Evolutionary conservation across 2,888 invertebrate species (phyloP).

Genomic region (Pyralis farinalis): DNA sequence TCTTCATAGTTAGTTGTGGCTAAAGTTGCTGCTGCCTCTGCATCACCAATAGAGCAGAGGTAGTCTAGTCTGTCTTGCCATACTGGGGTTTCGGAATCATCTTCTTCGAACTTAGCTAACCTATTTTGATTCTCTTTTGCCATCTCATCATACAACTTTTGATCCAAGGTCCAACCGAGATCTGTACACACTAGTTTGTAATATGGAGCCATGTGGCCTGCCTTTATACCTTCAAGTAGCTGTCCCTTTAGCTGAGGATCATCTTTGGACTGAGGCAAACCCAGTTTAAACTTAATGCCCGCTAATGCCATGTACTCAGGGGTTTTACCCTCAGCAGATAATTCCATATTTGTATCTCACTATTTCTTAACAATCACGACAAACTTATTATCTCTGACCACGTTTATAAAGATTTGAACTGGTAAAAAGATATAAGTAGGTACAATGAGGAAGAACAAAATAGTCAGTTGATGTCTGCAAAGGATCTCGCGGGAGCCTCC

Average conservation of each 20-base stretch:
- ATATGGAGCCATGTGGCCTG: constrained; percentile 94
- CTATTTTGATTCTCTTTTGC: constrained; percentile 87
- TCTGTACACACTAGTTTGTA: constrained; percentile 95
- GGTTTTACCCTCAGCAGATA: constrained; percentile 85
- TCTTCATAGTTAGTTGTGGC: constrained; percentile 79
- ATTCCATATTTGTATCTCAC: constrained; percentile 52
- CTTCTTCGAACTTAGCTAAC: constrained; percentile 89
- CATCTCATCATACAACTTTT: constrained; percentile 81
- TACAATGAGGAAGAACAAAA: no score
- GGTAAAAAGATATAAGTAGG: no score
- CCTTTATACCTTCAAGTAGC: constrained; percentile 85
- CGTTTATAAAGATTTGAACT: no score
- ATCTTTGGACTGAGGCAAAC: constrained; percentile 88
- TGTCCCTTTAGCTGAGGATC: constrained; percentile 84
- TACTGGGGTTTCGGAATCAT: constrained; percentile 76
- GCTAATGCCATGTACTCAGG: constrained; percentile 90
- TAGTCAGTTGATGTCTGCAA: no score
- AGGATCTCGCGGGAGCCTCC: no score
- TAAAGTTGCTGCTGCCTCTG: constrained; percentile 70
- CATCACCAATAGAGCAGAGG: constrained; percentile 79
- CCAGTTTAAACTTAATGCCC: constrained; percentile 93
- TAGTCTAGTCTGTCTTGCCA: constrained; percentile 80
- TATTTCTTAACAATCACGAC: neutral
- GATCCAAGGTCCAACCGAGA: constrained; percentile 90
- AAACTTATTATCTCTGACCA: no score